Base-by-base conservation (phyloP, 2,888 invertebrate species). In the Mesoligia furuncula region DNA sequence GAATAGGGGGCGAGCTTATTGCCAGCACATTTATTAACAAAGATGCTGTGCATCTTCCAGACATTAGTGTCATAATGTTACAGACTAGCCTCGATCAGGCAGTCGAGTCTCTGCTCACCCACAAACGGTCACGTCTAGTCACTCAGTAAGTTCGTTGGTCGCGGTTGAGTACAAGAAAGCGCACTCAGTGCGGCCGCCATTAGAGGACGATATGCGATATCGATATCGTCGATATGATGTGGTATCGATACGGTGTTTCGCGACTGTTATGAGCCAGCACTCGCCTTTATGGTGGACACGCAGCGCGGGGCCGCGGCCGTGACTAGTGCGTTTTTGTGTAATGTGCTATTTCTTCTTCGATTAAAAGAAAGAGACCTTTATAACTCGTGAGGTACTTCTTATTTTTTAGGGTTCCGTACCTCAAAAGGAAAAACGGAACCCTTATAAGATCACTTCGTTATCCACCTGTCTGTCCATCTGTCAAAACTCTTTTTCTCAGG, bases 161-260 rank as follows among this genome's bases (percentile, higher is more conserved):
- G 78, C 45, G 54, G 70, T 71, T 27, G n/a, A 54, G 20, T 68
- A 82, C 82, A 83, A 83, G 82, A 68, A 79, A 79, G 74, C 64
- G 68, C 83, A 82, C 82, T 82, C 74, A 68, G 74, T 13, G 27
- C 17, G 45, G 62, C 61, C 48, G 48, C 71, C 79, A 79, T 83
- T 74, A 83, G 7, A 51, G 48, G 54, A n/a, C 64, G 62, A 48
- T 71, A 65, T 51, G 83, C 48, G 54, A 20, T 62, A 70, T 67
- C 70, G 73, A 66, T 51, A 64, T 69, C 20, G 51, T 45, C 68
- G 61, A 31, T 62, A 11, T 24, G 64, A 65, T 13, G 54, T 8
- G 4, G n/a, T 62, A 4, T 54, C 61, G 68, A 65, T 54, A 48
- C 24, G 4, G 39, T 69, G 48, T 20, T 31, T 15, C 27, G 66